Conservation (phyloP, 2,797 vertebrate genomes). For the Cryptoprocta ferox region DNA sequence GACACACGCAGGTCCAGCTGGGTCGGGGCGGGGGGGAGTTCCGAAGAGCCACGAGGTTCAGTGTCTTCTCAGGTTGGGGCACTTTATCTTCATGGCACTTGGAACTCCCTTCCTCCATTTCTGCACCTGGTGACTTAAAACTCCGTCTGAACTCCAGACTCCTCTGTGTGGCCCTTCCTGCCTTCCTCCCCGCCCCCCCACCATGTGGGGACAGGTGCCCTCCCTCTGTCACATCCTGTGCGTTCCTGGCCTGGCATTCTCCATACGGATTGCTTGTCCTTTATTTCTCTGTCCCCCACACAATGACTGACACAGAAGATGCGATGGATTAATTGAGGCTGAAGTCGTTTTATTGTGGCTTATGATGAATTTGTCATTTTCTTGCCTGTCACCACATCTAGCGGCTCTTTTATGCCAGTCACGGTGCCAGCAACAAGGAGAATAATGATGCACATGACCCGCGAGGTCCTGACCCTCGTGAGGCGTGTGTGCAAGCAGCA, state of each 20-base stretch:
- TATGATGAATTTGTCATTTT: background rate
- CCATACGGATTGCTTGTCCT: background rate
- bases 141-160: background rate
- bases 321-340: background rate
- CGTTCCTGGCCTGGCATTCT: fast-evolving
- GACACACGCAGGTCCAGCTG: background rate
- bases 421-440: background rate
- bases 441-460: background rate
- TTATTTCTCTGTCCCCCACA: background rate
- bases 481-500: background rate
- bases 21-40: background rate
- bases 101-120: background rate
- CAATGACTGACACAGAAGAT: background rate
- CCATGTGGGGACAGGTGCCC: background rate
- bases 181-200: background rate
- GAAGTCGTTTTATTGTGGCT: background rate
- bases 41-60: background rate
- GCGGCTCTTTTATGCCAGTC: background rate
- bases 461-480: background rate
- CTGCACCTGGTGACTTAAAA: background rate
- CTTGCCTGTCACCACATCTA: background rate
- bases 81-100: background rate
- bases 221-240: background rate
- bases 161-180: background rate
- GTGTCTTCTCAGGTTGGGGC: background rate